Evolutionary conservation across 2,797 vertebrate genomes (phyloP), one percentile per base, ranked within the genome.

Genomic region (Sardinella longiceps): DNA sequence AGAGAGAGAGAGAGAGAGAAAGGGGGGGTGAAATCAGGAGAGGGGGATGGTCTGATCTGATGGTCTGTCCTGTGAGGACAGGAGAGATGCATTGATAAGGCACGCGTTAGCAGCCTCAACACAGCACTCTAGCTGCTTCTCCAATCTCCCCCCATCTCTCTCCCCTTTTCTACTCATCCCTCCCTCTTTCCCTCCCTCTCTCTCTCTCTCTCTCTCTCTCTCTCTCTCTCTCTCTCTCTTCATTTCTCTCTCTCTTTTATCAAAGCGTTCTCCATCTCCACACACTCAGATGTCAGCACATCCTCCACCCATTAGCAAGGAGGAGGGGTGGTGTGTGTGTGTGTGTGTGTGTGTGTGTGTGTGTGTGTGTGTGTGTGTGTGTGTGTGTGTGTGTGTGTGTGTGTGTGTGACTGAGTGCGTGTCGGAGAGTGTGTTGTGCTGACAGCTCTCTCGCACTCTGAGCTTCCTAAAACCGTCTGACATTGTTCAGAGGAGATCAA

Each of bases 311-410:
- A 66, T 66, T 66, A 66, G 63, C 63, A 10, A 66, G 28, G 14
- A 66, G 28, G 63, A 28, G 28, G 5, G 50, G 48, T 50, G 10
- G 58, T 20, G 28, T 30, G 23, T 81, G 43, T 81, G 80, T 81
- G 80, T n/a, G 80, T 81, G 80, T 82, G 81, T 48, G 80, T 50
- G 48, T 81, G 81, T 53, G 48, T 81, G 30, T 81, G 48, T 53
- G 48, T 81, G 80, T 56, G 81, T 56, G 48, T 81, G 50, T 53
- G 28, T 82, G 81, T 53, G 82, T 53, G 46, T 50, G 37, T 63
- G 56, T 63, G 37, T 66, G 56, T 63, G 39, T 46, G 56, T 82
- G n/a, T 83, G 58, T 66, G n/a, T 25, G 6, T 56, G 60, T 63
- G 60, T 63, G 60, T 63, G 25, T 25, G 60, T 28, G 56, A 23